These are phyloP conservation scores for Lymantria dispar DNA, from an alignment of 2,888 invertebrate genomes.

Conservation along the genomic window DNA sequence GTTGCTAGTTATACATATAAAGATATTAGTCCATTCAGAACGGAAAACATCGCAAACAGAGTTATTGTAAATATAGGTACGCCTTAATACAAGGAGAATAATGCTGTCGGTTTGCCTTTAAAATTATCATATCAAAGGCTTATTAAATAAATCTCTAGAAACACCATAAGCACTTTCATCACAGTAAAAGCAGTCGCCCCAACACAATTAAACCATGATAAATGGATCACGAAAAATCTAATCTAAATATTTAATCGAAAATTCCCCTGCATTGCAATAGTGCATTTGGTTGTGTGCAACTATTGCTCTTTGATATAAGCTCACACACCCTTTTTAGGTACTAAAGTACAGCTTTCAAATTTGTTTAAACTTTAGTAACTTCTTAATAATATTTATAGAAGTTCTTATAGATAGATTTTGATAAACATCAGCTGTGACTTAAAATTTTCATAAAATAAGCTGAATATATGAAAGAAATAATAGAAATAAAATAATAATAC, in stretches of 20 bases:
- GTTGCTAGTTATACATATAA: too few species aligned
- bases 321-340: conserved; percentile 4
- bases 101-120: conserved; percentile 50
- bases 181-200: conserved; percentile 59
- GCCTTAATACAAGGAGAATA: neutral
- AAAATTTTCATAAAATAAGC: too few species aligned
- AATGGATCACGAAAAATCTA: conserved; percentile 80
- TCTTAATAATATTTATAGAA: conserved; percentile 4
- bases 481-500: too few species aligned
- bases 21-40: too few species aligned
- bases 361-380: conserved; percentile 11
- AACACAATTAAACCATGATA: conserved; percentile 78
- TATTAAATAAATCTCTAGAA: conserved; percentile 56
- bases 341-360: conserved; percentile 16
- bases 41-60: too few species aligned
- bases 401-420: neutral
- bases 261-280: conserved; percentile 64
- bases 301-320: conserved; percentile 24
- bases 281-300: conserved; percentile 13
- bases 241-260: conserved; percentile 82
- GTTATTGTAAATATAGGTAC: too few species aligned
- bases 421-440: neutral
- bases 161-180: conserved; percentile 53
- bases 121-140: conserved; percentile 78
- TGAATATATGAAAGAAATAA: too few species aligned